Evolutionary conservation across 2,113 vertebrate genomes (phyloP).

Genomic region (Prionailurus bengalensis): DNA sequence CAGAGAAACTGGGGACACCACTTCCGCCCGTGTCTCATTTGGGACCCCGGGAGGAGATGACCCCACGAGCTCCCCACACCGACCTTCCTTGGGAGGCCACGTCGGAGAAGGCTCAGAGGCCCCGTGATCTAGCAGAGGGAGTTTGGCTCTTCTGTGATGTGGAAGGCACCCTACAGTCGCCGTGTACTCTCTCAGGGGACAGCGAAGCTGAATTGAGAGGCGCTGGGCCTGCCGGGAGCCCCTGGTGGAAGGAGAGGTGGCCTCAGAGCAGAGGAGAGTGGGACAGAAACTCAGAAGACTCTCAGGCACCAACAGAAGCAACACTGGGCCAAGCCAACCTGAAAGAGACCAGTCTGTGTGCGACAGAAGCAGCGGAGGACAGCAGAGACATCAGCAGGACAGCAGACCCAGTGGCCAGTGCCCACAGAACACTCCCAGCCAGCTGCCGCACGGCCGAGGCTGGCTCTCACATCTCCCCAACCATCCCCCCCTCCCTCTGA

Average conservation of each 20-base stretch:
- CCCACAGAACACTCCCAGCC: neutral
- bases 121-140: no score
- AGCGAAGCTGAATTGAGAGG: neutral
- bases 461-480: neutral
- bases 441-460: neutral
- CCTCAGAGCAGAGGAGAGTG: neutral
- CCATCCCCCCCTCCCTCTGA: neutral
- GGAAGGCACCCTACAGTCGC: neutral
- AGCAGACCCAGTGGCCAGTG: neutral
- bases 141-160: neutral
- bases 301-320: neutral
- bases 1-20: neutral
- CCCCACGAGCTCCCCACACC: neutral
- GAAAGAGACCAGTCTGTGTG: neutral
- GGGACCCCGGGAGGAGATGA: neutral
- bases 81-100: neutral
- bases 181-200: neutral
- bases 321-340: neutral
- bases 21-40: neutral
- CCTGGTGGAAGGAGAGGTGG: neutral
- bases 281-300: neutral
- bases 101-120: neutral
- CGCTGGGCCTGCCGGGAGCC: neutral
- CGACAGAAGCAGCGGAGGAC: neutral
- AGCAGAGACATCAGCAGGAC: neutral